phyloP scores from a whole-genome alignment of 2,113 vertebrate genomes.

The Mohoua ochrocephala region DNA sequence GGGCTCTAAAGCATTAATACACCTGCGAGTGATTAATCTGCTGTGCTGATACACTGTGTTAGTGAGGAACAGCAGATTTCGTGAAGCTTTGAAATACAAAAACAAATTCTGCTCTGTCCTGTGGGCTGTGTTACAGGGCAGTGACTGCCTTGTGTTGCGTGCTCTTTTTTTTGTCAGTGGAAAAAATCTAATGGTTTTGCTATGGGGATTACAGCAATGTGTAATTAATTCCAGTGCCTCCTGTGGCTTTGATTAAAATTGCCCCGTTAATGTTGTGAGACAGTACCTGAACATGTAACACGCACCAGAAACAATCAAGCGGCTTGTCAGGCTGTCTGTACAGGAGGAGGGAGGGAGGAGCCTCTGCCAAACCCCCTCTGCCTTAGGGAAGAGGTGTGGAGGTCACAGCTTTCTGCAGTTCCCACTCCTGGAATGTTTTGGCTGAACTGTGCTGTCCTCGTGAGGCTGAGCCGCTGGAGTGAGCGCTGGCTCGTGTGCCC shows the following conservation, averaged over 20 bases:
- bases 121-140: not conserved
- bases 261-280: not conserved
- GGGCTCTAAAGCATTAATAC: not conserved
- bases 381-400: not conserved
- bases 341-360: not conserved
- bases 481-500: not conserved
- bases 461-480: not conserved
- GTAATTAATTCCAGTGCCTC: conserved; percentile 31
- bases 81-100: not conserved
- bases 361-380: not conserved
- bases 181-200: not conserved
- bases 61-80: not conserved
- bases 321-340: not conserved
- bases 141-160: not conserved
- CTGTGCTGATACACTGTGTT: not conserved
- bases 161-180: not conserved
- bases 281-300: not conserved
- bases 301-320: not conserved
- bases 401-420: not conserved
- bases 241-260: conserved; percentile 4
- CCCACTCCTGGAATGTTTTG: not conserved
- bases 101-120: not conserved
- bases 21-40: not conserved
- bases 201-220: not conserved
- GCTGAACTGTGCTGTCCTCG: not conserved